Base-by-base conservation (phyloP, 2,888 invertebrate genomes). In the Stenodera caucasica region DNA sequence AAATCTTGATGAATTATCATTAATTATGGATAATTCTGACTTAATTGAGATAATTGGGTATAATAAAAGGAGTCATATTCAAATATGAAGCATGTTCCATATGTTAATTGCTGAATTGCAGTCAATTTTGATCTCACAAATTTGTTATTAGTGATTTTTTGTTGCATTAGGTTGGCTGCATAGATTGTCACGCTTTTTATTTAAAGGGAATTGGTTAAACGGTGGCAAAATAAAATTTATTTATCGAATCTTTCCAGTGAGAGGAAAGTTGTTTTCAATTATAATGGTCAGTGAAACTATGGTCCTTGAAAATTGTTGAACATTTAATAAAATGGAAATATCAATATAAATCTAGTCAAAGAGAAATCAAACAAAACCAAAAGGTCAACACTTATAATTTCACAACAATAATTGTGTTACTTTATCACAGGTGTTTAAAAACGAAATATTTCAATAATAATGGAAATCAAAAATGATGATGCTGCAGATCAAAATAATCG, bases 401-500 rank as follows among this genome's bases (percentile, higher is more conserved):
- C 2, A 9, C 15, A 2, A 1, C 18, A 40, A 18, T 40, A 8
- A 40, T 18, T 2, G 37, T 40, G 18, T 35, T 35, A 14, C 3
- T 15, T 18, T 18, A 18, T 9, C 15, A 1, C 37, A 40, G 37
- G 37, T 40, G 37, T 40, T 5, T 14, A 40, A 18, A 37, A 37
- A 5, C 15, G 6, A 9, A 18, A 18, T 18, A 40, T 18, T 8
- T 11, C 14, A 1, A 58, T 18, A 35, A 60, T 33, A 29, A 63
- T 63, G 55, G 74, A 72, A 61, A 61, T 62, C 11, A 70, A 70
- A 68, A 57, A 30, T 23, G 63, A 64, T 11, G 81, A 70, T 30
- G 61, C 70, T 15, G 54, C 58, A 49, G 66, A 65, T 65, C 69
- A 67, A 64, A 74, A 72, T 59, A 68, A 18, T 12, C 53, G 83